phyloP scores from a whole-genome alignment of 2,113 vertebrate species.

The Pampusana beccarii region DNA sequence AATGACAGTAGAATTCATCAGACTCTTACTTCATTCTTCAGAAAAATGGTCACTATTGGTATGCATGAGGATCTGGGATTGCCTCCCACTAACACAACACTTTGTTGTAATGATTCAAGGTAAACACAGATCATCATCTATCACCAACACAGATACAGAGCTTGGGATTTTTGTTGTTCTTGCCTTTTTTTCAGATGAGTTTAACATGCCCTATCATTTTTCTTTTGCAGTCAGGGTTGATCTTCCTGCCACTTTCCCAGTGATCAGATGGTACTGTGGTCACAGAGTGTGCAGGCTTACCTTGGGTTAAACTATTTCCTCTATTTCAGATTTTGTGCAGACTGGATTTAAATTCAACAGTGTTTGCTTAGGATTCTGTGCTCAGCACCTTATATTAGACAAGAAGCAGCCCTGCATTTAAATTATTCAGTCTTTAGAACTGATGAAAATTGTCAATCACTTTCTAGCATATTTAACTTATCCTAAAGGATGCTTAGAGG shows the following conservation, averaged over 20 bases:
- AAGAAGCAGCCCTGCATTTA: slow-evolving; percentile 13
- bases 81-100: neutral
- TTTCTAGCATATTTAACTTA: slow-evolving; percentile 24
- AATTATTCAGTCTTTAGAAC: slow-evolving; percentile 42
- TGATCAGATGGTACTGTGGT: neutral
- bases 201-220: neutral
- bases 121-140: neutral
- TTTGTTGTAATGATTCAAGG: neutral
- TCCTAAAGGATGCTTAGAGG: slow-evolving; percentile 39
- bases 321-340: neutral
- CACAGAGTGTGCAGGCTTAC: neutral
- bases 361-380: slow-evolving; percentile 51
- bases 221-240: neutral
- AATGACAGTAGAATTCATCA: neutral
- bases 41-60: neutral
- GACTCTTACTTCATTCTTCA: neutral
- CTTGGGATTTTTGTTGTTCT: neutral
- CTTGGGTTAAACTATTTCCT: neutral
- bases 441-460: slow-evolving; percentile 59
- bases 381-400: slow-evolving; percentile 51
- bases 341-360: slow-evolving; percentile 4
- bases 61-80: accelerated
- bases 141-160: neutral
- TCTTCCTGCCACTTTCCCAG: neutral
- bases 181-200: neutral